Evolutionary conservation across 2,113 vertebrate species (phyloP), one percentile per base, ranked within the genome.

Genomic region (Anguilla rostrata): DNA sequence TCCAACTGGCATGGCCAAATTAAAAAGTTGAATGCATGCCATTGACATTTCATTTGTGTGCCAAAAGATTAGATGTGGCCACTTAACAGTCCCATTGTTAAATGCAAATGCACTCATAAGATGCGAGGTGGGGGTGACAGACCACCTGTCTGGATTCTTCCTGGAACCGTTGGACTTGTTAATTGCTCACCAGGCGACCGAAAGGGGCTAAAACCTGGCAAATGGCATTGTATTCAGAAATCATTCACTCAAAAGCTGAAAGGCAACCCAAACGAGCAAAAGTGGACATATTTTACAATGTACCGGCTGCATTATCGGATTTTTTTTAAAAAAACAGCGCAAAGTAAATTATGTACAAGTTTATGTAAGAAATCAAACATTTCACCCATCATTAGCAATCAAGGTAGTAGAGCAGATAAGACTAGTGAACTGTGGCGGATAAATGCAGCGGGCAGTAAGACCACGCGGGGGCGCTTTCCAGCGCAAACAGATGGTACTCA

Each of bases 151-250:
- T 94, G 92, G 93, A 94, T 95, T 93, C 92, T 91, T 90, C 85
- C 85, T 88, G 83, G 83, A 93, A 93, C 93, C 89, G 91, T 93
- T 93, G 93, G 92, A 96, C 94, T 95, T 95, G 96, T 95, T 97
- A 97, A 98, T 97, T 96, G 94, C 94, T 94, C 90, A 91, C 92
- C 92, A 90, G 89, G 94, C 93, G 93, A 89, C 83, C 91, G 49
- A 78, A 88, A 81, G 57, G 85, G 86, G 85, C 86, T 88, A 87
- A 91, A 78, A 91, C 90, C 87, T 89, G 46, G 85, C 88, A 91
- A 90, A 87, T 83, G 0, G 82, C 87, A 90, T 94, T 94, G 93
- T 93, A 93, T 94, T 86, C 88, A 87, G 78, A 90, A 18, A 75
- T 83, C 86, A 86, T 83, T 82, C 20, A 53, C 5, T 49, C 60